Evolutionary conservation across 2,113 vertebrate species (phyloP).

Genomic region (Recurvirostra avosetta): DNA sequence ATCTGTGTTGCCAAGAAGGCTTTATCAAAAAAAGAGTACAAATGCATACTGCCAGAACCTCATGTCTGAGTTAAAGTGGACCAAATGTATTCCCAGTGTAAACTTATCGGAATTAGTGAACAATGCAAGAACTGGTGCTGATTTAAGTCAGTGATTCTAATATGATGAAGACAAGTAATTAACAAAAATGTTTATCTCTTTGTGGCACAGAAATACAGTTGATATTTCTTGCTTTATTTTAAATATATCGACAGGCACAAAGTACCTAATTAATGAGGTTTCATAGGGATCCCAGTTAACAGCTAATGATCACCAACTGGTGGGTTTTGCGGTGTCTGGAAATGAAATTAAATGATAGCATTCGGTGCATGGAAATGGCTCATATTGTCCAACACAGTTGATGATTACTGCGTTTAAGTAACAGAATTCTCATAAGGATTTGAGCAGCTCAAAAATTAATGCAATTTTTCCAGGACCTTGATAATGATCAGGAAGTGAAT

Average conservation of each 20-base stretch:
- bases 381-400: not conserved
- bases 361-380: not conserved
- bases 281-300: conserved; percentile 41
- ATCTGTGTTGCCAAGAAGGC: not conserved
- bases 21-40: not conserved
- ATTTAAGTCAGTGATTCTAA: not conserved
- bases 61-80: not conserved
- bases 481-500: conserved; percentile 20
- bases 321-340: conserved; percentile 29
- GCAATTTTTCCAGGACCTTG: not conserved
- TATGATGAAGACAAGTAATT: not conserved
- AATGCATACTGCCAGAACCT: not conserved
- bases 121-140: not conserved
- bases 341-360: conserved; percentile 12
- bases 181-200: not conserved
- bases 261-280: conserved; percentile 57
- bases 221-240: not conserved
- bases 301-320: conserved; percentile 15
- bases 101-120: not conserved
- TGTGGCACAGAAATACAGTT: not conserved
- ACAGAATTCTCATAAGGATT: not conserved
- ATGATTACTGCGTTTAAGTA: not conserved
- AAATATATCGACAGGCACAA: not conserved
- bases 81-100: not conserved
- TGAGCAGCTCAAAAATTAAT: not conserved